Base-by-base conservation (phyloP, 2,797 vertebrate species). In the Tiaroga cobitis region DNA sequence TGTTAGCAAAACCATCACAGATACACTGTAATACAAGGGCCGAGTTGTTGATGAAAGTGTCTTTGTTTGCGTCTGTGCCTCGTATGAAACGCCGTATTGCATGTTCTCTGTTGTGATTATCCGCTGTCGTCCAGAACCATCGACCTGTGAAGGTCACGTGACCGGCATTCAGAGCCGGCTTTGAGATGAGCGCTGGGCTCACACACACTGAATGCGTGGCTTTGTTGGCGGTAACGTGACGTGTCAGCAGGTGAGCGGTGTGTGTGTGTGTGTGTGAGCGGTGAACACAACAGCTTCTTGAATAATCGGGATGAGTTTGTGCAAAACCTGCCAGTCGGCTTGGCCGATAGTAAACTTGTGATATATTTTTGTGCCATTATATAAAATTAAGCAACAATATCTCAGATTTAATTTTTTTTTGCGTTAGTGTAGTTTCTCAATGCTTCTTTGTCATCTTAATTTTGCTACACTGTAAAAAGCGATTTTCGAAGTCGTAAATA, bases 151-250 rank as follows among this genome's bases (percentile, higher is more conserved):
- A 80, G 85, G 75, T 80, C 73, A 88, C 72, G 51, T 90, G 15
- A 70, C 56, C 49, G 90, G 92, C 93, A 93, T 94, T 89, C 86
- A 89, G 81, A 80, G 82, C 61, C 49, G 83, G 81, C 73, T 72
- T 59, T 39, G 82, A 81, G 86, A 89, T 41, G 84, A 86, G 72
- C 61, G 21, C 3, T 18, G 41, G 49, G 0, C 59, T 72, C 59
- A 32, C 7, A 24, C 7, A n/a, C 43, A 63, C 88, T 93, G 87
- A 93, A 92, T 92, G 88, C 80, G n/a, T 15, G n/a, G 86, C 90
- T 92, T 93, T 94, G 92, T 94, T 89, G 88, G 46, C 63, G 24
- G 11, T 67, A 78, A 56, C 88, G 59, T 69, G 85, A 69, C 77
- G 85, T 86, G 82, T 87, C 89, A 87, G 88, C 86, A 85, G 89